Base-by-base conservation (phyloP, 2,888 invertebrate genomes). In the Leptura quadrifasciata region DNA sequence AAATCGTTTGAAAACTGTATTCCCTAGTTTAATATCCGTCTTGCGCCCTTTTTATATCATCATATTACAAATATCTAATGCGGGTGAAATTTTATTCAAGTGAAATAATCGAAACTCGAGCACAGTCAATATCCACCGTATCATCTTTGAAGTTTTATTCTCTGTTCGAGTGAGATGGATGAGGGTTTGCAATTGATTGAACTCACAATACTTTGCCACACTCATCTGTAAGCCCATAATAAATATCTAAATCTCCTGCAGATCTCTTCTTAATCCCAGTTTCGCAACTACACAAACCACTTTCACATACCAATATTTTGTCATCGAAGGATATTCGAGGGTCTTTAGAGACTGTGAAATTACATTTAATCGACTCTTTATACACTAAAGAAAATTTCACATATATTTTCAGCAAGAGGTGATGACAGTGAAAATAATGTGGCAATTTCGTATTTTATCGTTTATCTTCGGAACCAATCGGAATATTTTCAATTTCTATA, bases 161-260 rank as follows among this genome's bases (percentile, higher is more conserved):
- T 65, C 52, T 18, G 12, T 47, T 65, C 52, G 52, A 52, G 65
- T 65, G 65, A 65, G 65, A 65, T 52, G 65, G 39, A 65, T 65
- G 65, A 52, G 52, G 52, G 52, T 65, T 63, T 65, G 52, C 65
- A 65, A 52, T 52, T 65, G 65, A 65, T 65, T 52, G 52, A 52
- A 52, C 52, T 20, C 65, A n/a, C 39, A 2, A 35, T 35, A 31
- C 63, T 57, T 63, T 63, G 39, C 63, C 1, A 18, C 65, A 65
- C 65, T 65, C 65, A 65, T 52, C 35, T 65, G 18, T n/a, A 20
- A 65, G 18, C 52, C 65, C 21, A 65, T 65, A 65, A 65, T 65
- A 65, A 65, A 24, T 65, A 39, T 52, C 65, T 20, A 65, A 65
- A 65, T 65, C 47, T 39, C 35, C 65, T n/a, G 21, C n/a, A 21